Evolutionary conservation across 1,140 invertebrate species (phyloP), one percentile per base, ranked within the genome.

Genomic region (Drosophila carrolli): DNA sequence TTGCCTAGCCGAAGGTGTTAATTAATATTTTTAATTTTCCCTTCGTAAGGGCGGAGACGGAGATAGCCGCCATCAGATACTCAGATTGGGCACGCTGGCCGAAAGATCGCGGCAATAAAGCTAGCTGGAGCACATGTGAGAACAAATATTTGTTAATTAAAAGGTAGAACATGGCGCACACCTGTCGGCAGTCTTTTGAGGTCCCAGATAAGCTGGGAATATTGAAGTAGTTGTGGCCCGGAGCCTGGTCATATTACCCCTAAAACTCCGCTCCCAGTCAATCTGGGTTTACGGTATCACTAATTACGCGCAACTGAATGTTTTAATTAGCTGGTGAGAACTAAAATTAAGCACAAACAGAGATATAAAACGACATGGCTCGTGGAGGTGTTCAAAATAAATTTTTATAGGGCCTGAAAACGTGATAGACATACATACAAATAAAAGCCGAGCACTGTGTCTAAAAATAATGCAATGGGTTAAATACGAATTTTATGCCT

Each of bases 91-190:
- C 47, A 53, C 23, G 40, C 51, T 43, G 63, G 56, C 56, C 51
- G 40, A 40, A 55, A 71, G 29, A 50, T 62, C 60, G 47, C 27
- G 60, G 41, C 57, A 43, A 60, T 76, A 71, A 61, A 66, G 68
- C 75, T 60, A 75, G 79, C 78, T 78, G 48, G 37, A 72, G 43
- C 71, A 88, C 77, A 71, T 62, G 62, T 74, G 57, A 58, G 47
- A 54, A 75, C 75, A 88, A 86, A 86, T 88, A 88, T 86, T 88
- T 46, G 83, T 72, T 82, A 82, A 86, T 86, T 86, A 86, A 86
- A 56, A 75, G 37, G 62, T 38, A 58, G 62, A 61, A 81, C 71
- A 67, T 51, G 63, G 62, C 47, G 23, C 46, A 66, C 81, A 81
- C 72, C 84, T 86, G 82, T 86, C 78, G 82, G 82, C 73, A 19